These are phyloP conservation scores for Steatocranus sp. DNA, from an alignment of 2,797 vertebrate genomes.

Conservation along the genomic window DNA sequence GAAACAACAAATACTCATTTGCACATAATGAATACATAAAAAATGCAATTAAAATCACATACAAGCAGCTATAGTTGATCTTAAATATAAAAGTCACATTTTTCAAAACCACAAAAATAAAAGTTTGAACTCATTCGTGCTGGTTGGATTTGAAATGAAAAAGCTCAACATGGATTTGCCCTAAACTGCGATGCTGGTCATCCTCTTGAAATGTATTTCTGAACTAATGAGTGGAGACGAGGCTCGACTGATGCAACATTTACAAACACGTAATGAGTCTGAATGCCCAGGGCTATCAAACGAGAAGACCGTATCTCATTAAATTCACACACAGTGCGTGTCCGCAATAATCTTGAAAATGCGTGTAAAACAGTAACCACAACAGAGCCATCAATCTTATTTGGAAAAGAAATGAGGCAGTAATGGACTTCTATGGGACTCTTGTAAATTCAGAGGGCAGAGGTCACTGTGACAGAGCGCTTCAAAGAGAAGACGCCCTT, in stretches of 20 bases:
- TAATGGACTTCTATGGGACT: background rate
- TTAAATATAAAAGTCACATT: background rate
- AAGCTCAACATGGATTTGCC: conserved; percentile 7
- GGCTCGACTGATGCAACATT: background rate
- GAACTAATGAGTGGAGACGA: conserved; percentile 18
- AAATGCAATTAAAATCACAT: background rate
- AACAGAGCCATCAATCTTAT: conserved; percentile 23
- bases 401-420: background rate
- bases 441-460: conserved; percentile 28
- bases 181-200: conserved; percentile 9
- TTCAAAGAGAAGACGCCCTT: background rate
- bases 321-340: background rate
- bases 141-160: conserved; percentile 6
- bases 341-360: background rate
- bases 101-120: background rate
- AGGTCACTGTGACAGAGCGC: conserved; percentile 17
- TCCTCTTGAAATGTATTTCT: background rate
- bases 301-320: background rate
- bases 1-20: background rate
- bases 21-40: background rate
- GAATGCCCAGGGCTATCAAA: background rate
- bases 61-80: background rate
- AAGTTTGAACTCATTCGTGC: background rate
- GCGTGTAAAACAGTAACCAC: background rate
- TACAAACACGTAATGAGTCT: background rate